Evolutionary conservation across 2,797 vertebrate species (phyloP), one percentile per base, ranked within the genome.

Genomic region (Hyperoplus immaculatus): DNA sequence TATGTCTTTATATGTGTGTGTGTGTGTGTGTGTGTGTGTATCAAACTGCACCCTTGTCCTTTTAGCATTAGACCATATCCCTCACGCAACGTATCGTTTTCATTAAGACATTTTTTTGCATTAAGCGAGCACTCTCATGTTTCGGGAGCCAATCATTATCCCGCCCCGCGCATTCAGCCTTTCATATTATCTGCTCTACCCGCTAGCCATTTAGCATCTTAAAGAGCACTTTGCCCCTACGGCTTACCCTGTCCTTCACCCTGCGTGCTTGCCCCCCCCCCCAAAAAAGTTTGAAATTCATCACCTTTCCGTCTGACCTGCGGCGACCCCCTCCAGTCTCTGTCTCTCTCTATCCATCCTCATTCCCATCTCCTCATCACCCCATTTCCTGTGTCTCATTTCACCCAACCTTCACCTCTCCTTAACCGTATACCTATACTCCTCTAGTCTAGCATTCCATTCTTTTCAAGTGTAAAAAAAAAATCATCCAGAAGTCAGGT

Each of bases 221-320:
- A 59, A 57, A 79, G 66, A 77, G 70, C 54, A 12, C 53, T 59
- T 66, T 46, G 13, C 53, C 29, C 66, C 41, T n/a, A 21, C 11
- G 59, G 7, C 68, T 78, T 45, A 15, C 82, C 75, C 81, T 6
- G 62, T 81, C 86, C 85, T 89, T 88, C 85, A 88, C 79, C 80
- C 77, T 18, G 5, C 16, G 39, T 65, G 80, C 69, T 55, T 71
- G 77, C 21, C 55, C 67, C 57, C 45, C 14, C 42, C 9, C 50
- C 9, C 29, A 29, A 29, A n/a, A n/a, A n/a, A n/a, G n/a, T 29
- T 41, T 38, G 21, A 49, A 42, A 61, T 18, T 56, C 78, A 60
- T 67, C 71, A 14, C 61, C 75, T 74, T 60, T 50, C 54, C 7
- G 1, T 66, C 57, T 73, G 77, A 80, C 82, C 78, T 46, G 53